Evolutionary conservation across 2,113 vertebrate species (phyloP), one percentile per base, ranked within the genome.

Genomic region (Notarius quadriscutis): DNA sequence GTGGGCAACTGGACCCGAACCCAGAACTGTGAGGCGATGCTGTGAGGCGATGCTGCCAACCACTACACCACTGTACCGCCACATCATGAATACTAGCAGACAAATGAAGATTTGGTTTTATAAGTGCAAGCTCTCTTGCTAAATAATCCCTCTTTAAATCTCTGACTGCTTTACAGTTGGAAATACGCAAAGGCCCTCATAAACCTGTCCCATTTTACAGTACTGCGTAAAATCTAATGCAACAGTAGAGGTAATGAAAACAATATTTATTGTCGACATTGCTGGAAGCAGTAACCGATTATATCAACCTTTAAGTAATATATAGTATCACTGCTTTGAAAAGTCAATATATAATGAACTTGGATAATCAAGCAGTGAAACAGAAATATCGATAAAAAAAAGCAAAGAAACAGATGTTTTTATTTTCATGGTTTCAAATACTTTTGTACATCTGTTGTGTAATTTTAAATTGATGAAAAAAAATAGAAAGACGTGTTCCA

Each of bases 211-310:
- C 57, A 51, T 51, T 77, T 62, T 55, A 53, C 63, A 84, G 14
- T 84, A 17, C 63, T 55, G n/a, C 82, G 71, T 17, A 84, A 83
- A 83, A 53, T 5, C 41, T 69, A 69, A 69, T 53, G 82, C 15
- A 83, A 27, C 50, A 53, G 48, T 51, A 6, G 25, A 83, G 63
- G 82, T 83, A 27, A 83, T 83, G 50, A 53, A 83, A 83, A 27
- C 17, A 53, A 27, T 65, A 83, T 83, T 69, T 83, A 83, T 27
- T 83, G n/a, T 83, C 50, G 20, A 53, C 63, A 41, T 4, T 69
- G 81, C 81, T 53, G 81, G 62, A 83, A 69, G 63, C 14, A 69
- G 48, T 69, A 69, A 83, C 81, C 53, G 63, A 83, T 83, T 83
- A 83, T 69, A 69, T 83, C 41, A 67, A 30, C 14, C 48, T 83